Conservation (phyloP, 2,888 invertebrate genomes). For the Fragum fragum region DNA sequence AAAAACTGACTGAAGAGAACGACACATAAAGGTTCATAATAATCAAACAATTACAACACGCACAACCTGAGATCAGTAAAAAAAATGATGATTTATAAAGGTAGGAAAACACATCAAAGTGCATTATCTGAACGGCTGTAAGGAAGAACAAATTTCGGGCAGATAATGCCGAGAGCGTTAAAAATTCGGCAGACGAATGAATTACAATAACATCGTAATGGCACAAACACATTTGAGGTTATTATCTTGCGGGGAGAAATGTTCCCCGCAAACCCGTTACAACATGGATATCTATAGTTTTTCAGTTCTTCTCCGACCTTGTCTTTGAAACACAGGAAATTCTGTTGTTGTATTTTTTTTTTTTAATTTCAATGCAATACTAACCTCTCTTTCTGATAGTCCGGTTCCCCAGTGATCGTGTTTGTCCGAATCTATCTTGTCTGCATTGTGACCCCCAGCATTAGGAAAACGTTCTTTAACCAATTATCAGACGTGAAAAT, state of each 20-base stretch:
- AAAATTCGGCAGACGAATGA: slow-evolving; percentile 28
- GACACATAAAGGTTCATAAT: too few species aligned
- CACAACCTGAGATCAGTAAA: too few species aligned
- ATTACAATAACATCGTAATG: slow-evolving; percentile 32
- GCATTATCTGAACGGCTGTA: slow-evolving; percentile 17
- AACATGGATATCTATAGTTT: background rate
- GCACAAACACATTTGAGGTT: slow-evolving; percentile 26
- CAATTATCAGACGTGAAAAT: too few species aligned
- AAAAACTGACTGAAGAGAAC: too few species aligned
- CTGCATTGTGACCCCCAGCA: too few species aligned
- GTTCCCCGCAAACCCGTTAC: background rate
- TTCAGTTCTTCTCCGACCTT: background rate
- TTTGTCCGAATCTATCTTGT: too few species aligned
- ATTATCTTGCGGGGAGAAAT: background rate
- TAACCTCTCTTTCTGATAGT: too few species aligned
- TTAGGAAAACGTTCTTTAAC: too few species aligned
- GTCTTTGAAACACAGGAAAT: background rate
- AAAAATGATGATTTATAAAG: background rate
- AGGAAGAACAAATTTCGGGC: slow-evolving; percentile 1
- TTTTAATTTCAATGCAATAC: too few species aligned
- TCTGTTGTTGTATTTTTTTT: background rate
- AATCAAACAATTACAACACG: too few species aligned
- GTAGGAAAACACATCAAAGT: slow-evolving; percentile 12
- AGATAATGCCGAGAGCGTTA: slow-evolving; percentile 15
- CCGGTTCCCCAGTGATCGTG: too few species aligned